Evolutionary conservation across 2,888 invertebrate species (phyloP).

Genomic region (Parnassius smintheus): DNA sequence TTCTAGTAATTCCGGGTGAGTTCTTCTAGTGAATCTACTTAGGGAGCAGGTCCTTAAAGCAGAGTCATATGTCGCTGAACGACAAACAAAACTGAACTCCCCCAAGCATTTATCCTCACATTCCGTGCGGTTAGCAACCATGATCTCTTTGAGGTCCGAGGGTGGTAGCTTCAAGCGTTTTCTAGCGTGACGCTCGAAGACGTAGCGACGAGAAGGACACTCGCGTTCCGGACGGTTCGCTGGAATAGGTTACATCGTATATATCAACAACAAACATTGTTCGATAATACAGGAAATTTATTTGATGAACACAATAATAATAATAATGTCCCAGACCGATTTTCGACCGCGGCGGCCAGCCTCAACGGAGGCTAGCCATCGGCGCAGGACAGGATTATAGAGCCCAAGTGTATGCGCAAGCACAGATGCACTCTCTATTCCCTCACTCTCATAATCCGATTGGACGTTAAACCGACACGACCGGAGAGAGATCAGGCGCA

Average conservation of each 20-base stretch:
- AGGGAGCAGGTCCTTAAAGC: slow-evolving; percentile 89
- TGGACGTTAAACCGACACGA: too few relatives aligned
- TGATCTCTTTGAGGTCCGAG: slow-evolving; percentile 91
- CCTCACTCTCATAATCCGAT: too few relatives aligned
- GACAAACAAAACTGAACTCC: slow-evolving; percentile 93
- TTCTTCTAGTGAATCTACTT: slow-evolving; percentile 90
- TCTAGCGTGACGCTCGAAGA: slow-evolving; percentile 92
- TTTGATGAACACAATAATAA: neutral
- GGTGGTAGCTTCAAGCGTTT: slow-evolving; percentile 91
- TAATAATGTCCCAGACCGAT: too few relatives aligned
- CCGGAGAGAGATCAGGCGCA: too few relatives aligned
- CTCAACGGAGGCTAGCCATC: too few relatives aligned
- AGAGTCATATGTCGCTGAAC: slow-evolving; percentile 92
- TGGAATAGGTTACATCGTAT: slow-evolving; percentile 39
- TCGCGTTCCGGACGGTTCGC: slow-evolving; percentile 92
- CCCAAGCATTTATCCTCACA: slow-evolving; percentile 95
- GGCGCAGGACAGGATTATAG: too few relatives aligned
- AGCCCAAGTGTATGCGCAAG: too few relatives aligned
- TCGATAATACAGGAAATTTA: slow-evolving; percentile 1
- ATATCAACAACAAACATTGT: neutral
- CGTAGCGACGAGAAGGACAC: slow-evolving; percentile 93
- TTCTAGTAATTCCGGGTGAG: slow-evolving; percentile 91
- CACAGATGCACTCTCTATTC: too few relatives aligned
- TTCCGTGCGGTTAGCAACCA: slow-evolving; percentile 91
- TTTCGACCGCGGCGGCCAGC: too few relatives aligned